A percentile compares a stretch with the other conserved stretches of the same genome.
Evolutionary conservation across 2,113 vertebrate genomes (phyloP).

Genomic region (Trochalopteron elliotii): DNA sequence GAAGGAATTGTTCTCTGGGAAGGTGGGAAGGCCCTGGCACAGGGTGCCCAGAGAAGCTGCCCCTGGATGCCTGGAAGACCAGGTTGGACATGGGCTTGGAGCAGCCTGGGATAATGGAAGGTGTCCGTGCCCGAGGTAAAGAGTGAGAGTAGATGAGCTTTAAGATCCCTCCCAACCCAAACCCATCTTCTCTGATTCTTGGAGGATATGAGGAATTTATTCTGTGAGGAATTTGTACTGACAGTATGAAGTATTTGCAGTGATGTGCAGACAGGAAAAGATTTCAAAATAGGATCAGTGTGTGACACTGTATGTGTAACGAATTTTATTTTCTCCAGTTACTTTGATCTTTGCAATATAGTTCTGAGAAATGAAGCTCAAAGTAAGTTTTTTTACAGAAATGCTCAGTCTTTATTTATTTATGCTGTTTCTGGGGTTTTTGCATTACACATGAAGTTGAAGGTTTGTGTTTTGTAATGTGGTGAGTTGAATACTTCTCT

Average conservation of each 20-base stretch:
- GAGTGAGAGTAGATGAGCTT: neutral
- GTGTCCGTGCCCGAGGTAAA: neutral
- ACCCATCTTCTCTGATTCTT: neutral
- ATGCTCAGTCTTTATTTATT: neutral
- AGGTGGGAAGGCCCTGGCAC: neutral
- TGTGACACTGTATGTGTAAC: fast-evolving
- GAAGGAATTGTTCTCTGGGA: neutral
- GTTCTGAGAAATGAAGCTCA: neutral
- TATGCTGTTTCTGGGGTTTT: neutral
- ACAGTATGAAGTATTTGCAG: neutral
- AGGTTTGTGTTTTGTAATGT: neutral
- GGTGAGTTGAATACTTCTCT: neutral
- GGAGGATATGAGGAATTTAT: neutral
- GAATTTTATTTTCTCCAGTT: neutral
- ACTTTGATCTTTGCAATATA: fast-evolving
- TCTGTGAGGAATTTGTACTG: neutral
- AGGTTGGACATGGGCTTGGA: neutral
- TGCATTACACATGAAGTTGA: neutral
- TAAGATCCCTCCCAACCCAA: neutral
- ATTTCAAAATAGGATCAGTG: neutral
- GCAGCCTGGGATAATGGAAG: fast-evolving
- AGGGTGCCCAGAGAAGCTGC: neutral
- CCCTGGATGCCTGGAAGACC: neutral
- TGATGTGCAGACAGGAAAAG: neutral
- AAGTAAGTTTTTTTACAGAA: neutral